Evolutionary conservation across 2,797 vertebrate genomes (phyloP).

Genomic region (Lophius americanus): DNA sequence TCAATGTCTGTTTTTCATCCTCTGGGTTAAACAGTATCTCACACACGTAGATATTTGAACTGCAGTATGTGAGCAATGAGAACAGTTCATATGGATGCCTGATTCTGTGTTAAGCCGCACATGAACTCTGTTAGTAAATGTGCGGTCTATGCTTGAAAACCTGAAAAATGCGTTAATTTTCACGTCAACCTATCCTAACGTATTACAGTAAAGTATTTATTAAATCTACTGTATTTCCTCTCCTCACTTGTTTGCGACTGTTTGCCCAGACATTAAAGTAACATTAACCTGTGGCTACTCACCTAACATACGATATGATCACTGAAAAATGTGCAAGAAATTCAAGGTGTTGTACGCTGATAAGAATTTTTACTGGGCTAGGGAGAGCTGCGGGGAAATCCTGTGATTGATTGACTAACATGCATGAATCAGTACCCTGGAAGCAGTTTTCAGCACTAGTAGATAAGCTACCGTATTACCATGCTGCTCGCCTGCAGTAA

Average conservation of each 20-base stretch:
- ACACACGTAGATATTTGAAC: too few species aligned
- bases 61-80: too few species aligned
- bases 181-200: neutral
- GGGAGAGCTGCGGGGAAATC: constrained; percentile 26
- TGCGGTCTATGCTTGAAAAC: neutral
- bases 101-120: neutral
- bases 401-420: constrained; percentile 46
- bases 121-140: neutral
- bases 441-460: constrained; percentile 19
- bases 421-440: constrained; percentile 37
- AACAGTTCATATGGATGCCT: too few species aligned
- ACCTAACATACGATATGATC: neutral
- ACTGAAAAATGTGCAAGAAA: neutral
- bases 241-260: constrained; percentile 7
- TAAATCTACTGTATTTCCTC: constrained; percentile 12
- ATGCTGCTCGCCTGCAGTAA: constrained; percentile 26
- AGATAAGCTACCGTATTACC: constrained; percentile 38
- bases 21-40: too few species aligned
- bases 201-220: neutral
- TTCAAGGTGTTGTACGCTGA: constrained; percentile 39
- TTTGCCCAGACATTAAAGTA: constrained; percentile 31
- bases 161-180: neutral
- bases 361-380: constrained; percentile 25
- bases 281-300: constrained; percentile 28
- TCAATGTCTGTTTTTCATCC: too few species aligned